phyloP scores from a whole-genome alignment of 2,888 invertebrate genomes.

The Thysanoteuthis rhombus region DNA sequence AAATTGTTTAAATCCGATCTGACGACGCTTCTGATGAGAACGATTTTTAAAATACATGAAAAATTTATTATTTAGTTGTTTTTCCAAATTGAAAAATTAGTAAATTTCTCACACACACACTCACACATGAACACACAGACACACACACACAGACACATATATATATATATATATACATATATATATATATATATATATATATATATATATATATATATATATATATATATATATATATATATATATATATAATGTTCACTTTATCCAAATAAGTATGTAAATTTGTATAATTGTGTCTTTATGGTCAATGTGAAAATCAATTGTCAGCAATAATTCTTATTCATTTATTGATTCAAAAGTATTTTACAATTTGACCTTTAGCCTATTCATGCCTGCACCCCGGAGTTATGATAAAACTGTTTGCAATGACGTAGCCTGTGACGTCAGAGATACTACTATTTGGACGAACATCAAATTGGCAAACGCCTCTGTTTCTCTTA shows the following conservation, averaged over 20 bases:
- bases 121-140: no score
- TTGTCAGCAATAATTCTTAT: neutral
- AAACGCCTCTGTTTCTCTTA: neutral
- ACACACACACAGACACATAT: neutral
- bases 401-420: slow-evolving; percentile 12
- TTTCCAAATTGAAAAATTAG: no score
- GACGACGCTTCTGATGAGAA: no score
- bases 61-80: no score
- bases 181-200: neutral
- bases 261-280: neutral
- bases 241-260: neutral
- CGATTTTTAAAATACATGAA: no score
- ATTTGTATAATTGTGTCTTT: neutral
- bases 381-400: neutral
- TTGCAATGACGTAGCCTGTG: neutral
- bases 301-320: neutral
- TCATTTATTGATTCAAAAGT: neutral
- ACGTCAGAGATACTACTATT: slow-evolving; percentile 12
- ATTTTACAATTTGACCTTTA: slow-evolving; percentile 12
- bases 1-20: no score
- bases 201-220: neutral
- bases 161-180: neutral
- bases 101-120: no score
- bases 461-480: neutral
- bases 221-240: neutral